phyloP scores from a whole-genome alignment of 2,888 invertebrate species.

The Chaitophorus viminalis region DNA sequence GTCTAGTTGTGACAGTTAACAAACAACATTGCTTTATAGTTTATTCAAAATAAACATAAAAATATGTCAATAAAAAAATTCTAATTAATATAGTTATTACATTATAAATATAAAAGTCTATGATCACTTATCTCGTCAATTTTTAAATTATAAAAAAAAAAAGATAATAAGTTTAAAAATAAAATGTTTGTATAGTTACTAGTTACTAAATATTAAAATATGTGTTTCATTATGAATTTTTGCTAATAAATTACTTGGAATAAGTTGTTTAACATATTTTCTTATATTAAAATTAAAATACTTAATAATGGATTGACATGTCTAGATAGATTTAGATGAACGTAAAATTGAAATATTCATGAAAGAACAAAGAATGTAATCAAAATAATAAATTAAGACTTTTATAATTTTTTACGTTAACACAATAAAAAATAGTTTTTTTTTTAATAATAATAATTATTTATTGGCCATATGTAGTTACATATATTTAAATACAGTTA shows the following conservation, averaged over 20 bases:
- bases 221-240: not conserved
- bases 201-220: not conserved
- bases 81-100: too few relatives aligned
- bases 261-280: not conserved
- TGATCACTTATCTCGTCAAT: not conserved
- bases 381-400: not conserved
- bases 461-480: too few relatives aligned
- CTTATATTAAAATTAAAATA: not conserved
- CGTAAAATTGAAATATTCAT: not conserved
- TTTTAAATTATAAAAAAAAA: not conserved
- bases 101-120: too few relatives aligned
- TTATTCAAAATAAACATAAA: not conserved
- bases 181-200: not conserved
- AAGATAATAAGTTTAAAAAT: not conserved
- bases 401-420: too few relatives aligned
- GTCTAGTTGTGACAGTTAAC: not conserved
- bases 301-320: not conserved
- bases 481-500: too few relatives aligned
- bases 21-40: not conserved
- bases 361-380: not conserved
- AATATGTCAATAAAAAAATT: not conserved
- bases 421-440: too few relatives aligned
- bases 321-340: not conserved
- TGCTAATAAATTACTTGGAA: not conserved
- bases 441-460: too few relatives aligned